Base-by-base conservation (phyloP, 2,113 vertebrate species). In the Rhodinocichla rosea region DNA sequence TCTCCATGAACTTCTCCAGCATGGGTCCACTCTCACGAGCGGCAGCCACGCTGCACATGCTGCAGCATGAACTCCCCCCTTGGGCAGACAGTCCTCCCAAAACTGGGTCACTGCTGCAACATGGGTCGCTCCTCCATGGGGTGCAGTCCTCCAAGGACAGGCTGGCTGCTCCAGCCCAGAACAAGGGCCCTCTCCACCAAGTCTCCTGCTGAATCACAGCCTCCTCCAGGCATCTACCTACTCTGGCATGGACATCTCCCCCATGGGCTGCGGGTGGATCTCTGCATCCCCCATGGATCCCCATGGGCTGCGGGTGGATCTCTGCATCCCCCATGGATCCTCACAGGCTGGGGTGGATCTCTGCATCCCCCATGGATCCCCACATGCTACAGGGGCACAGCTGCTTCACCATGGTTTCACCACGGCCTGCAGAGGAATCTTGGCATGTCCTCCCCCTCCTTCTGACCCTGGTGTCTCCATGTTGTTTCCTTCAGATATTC, bases 21-120 rank as follows among this genome's bases (percentile, higher is more conserved):
- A 1, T 62, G 28, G 27, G 21, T 26, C 16, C 35, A 7, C 5
- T 49, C 44, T 76, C n/a, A 49, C 0, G 2, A 60, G 4, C 74
- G 39, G 74, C 44, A 62, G 74, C 44, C 15, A 7, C 4, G 11
- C 20, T 1, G 2, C 7, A 8, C 27, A 15, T 39, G 20, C n/a
- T 60, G n/a, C 56, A 49, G 17, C 2, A 6, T 47, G 33, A 47
- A 8, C 57, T 60, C 35, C 57, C 33, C 9, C 42, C 15, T 49
- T 49, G 9, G 42, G n/a, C 73, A 14, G 6, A n/a, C 30, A 49
- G 22, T 26, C 13, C 27, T 60, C 27, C 27, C 42, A 47, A 49
- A 60, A 19, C 27, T n/a, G n/a, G n/a, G n/a, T n/a, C n/a, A n/a
- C n/a, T 60, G 21, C 44, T 49, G 44, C 9, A 22, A 0, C 26